Percentiles rank a stretch among this genome's conserved stretches.
These are phyloP conservation scores for Heliconius sara DNA, from an alignment of 2,888 invertebrate species.

Conservation along the genomic window DNA sequence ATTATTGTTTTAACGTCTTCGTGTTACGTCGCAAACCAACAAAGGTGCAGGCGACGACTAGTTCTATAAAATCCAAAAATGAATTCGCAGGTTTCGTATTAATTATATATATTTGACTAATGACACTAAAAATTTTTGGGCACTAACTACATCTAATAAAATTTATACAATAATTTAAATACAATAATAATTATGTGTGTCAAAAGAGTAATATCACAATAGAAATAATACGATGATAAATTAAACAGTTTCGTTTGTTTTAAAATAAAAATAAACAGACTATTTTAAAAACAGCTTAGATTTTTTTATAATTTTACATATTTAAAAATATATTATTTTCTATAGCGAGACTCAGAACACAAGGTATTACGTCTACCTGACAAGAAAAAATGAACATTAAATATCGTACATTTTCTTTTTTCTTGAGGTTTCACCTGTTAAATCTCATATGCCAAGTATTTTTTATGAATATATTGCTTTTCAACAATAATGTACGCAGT, in stretches of 20 bases:
- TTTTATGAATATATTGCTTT: background rate
- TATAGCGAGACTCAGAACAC: background rate
- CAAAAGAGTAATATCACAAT: background rate
- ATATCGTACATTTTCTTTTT: background rate
- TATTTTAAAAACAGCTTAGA: background rate
- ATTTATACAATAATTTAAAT: background rate
- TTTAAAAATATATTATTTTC: background rate
- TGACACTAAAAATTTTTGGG: background rate
- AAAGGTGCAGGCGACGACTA: too few relatives aligned
- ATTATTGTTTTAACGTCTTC: too few relatives aligned
- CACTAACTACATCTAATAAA: background rate
- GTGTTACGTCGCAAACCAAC: too few relatives aligned
- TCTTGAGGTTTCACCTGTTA: background rate
- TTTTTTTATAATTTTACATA: too few relatives aligned
- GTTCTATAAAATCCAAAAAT: too few relatives aligned
- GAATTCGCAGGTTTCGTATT: background rate
- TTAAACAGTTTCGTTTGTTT: background rate
- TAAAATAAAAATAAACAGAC: background rate
- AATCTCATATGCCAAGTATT: background rate
- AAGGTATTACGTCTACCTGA: background rate
- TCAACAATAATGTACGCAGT: background rate
- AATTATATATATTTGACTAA: slow-evolving; percentile 1
- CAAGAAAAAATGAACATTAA: background rate
- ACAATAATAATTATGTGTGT: background rate
- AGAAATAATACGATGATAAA: too few relatives aligned